Base-by-base conservation (phyloP, 1,140 invertebrate species). In the Drosophila saltans region DNA sequence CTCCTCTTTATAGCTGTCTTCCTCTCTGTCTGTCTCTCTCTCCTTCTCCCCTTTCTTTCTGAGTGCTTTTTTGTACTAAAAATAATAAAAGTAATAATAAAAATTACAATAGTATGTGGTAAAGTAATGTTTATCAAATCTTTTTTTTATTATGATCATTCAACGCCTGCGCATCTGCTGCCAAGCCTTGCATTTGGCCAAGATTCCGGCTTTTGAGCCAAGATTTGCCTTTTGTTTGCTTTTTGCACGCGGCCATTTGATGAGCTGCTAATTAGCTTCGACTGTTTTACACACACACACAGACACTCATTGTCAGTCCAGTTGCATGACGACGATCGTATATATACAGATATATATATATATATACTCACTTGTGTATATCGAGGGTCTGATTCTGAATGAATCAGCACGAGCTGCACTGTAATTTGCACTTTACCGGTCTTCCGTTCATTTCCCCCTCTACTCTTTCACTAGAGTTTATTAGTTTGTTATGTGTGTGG, bases 261-360 rank as follows among this genome's bases (percentile, higher is more conserved):
- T 89, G 84, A 88, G 84, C 84, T 89, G 84, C 84, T 88, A 88
- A 88, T 88, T 88, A 88, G 66, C 69, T 56, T n/a, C 66, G 66
- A 40, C 66, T 66, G 60, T 80, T 66, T 75, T 61, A 59, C 71
- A 83, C 71, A 76, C 73, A 74, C 57, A 66, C 63, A 65, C 60
- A 52, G 43, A 56, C 65, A 58, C 65, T 45, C 10, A 36, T 40
- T 43, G 28, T 11, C 3, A 28, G 57, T 36, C 33, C 16, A 24
- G 36, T 59, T 39, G 57, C 57, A 39, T 59, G 30, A 24, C 70
- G 39, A 43, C 45, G 21, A 52, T 48, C 33, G 45, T 48, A 48
- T 21, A 48, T 48, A 48, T 48, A 48, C 16, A 45, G 3, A 16
- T 48, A 48, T 24, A 21, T 48, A 21, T 8, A 48, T 3, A 10